phyloP scores from a whole-genome alignment of 2,797 vertebrate species.

The Leucoraja ocellata region DNA sequence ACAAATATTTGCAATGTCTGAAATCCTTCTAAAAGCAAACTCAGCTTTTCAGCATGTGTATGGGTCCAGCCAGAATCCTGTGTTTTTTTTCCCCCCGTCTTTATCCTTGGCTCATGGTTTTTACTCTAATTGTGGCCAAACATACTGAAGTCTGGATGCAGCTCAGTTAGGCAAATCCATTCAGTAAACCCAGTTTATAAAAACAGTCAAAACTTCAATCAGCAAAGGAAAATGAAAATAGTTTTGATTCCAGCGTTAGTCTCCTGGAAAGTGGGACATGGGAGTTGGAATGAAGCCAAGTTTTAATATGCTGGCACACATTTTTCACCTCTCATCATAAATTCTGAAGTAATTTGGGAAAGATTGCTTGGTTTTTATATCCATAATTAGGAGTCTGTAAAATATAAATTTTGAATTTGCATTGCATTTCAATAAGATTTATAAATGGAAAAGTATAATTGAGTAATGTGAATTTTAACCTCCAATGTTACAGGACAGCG shows the following conservation, averaged over 20 bases:
- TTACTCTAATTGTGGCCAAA: neutral
- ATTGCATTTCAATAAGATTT: neutral
- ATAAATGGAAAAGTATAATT: neutral
- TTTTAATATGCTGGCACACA: neutral
- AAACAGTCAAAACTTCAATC: neutral
- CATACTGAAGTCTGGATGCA: neutral
- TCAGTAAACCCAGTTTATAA: neutral
- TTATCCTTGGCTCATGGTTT: neutral
- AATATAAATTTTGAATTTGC: neutral
- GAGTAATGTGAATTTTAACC: neutral
- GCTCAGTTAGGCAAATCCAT: neutral
- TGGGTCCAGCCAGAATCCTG: neutral
- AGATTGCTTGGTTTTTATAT: no score
- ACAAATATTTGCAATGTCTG: neutral
- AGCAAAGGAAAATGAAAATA: neutral
- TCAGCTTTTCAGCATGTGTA: neutral
- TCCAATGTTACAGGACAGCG: slow-evolving; percentile 70
- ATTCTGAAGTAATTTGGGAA: neutral
- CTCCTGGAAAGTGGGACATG: neutral
- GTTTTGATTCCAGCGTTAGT: neutral
- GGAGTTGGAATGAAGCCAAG: neutral
- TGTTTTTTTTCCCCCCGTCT: no score
- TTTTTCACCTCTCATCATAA: neutral
- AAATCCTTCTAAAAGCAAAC: neutral
- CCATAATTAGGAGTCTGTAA: neutral